A percentile compares a stretch with the other conserved stretches of the same genome.
Evolutionary conservation across 2,888 invertebrate genomes (phyloP).

Genomic region (Ochlodes sylvanus): DNA sequence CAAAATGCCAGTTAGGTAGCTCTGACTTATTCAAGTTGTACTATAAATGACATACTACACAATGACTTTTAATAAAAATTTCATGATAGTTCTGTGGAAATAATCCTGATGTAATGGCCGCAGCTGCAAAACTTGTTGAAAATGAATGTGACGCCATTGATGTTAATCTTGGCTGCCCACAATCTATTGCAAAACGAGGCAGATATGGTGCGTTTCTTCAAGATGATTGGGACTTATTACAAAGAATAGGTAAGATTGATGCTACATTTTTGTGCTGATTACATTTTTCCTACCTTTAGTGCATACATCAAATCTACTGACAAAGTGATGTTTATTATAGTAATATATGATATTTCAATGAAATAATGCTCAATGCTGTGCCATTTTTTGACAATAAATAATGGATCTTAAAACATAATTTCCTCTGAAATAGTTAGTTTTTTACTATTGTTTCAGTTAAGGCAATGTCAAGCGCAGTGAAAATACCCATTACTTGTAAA

Average conservation of each 20-base stretch:
- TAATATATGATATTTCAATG: no score
- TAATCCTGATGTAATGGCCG: constrained; percentile 93
- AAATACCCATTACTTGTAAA: constrained; percentile 98
- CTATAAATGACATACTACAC: no score
- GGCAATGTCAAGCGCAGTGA: constrained; percentile 88
- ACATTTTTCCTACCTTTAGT: constrained; percentile 10
- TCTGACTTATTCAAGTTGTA: no score
- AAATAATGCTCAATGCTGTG: no score
- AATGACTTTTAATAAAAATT: neutral
- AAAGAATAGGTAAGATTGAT: constrained; percentile 88
- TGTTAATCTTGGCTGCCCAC: constrained; percentile 99
- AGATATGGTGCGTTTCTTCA: constrained; percentile 98
- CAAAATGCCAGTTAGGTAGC: no score
- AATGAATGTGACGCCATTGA: constrained; percentile 97
- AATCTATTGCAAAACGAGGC: constrained; percentile 98
- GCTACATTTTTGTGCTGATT: neutral
- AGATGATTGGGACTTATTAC: constrained; percentile 96
- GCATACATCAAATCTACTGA: no score
- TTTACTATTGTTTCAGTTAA: constrained; percentile 84
- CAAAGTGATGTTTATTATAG: no score
- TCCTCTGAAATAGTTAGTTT: no score
- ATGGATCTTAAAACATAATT: no score
- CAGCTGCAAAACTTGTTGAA: constrained; percentile 95
- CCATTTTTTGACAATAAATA: no score
- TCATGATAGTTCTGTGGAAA: constrained; percentile 97